Base-by-base conservation (phyloP, 1,140 invertebrate species). In the Eriocheir sinensis region DNA sequence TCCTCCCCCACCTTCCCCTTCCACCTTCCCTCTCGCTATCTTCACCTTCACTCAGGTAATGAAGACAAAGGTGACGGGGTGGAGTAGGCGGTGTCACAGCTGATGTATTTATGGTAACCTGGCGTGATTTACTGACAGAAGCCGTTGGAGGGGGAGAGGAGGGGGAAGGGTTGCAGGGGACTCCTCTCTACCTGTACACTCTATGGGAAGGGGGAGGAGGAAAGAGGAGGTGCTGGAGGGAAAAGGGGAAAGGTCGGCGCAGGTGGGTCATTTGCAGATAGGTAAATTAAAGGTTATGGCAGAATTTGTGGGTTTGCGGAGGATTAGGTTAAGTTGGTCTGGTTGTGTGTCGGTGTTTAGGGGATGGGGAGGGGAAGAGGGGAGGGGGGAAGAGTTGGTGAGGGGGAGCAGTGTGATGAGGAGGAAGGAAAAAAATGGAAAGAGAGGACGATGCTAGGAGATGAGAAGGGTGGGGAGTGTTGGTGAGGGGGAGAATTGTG, bases 51-150 rank as follows among this genome's bases (percentile, higher is more conserved):
- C 89, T 17, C 53, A 36, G 30, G 89, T 90, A 90, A 90, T 90
- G 89, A 72, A 90, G 89, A 90, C 89, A 34, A 38, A 90, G 48
- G 32, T 72, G 89, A 90, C 53, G 36, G 60, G 48, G 60, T 90
- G 48, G 30, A 90, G 32, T 72, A 36, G 48, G 48, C 44, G 53
- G 89, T 72, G 89, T 90, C 48, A 32, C 53, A 4, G 3, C 34
- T 27, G 53, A 36, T 36, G 60, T 90, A 72, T 90, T 90, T 90
- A 90, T 90, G 89, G 48, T 72, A 90, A 90, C 89, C 21, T 12
- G 12, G 12, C 21, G 60, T 72, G 60, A 72, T 72, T 72, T 72
- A 72, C 60, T 72, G 21, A n/a, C 21, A n/a, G 60, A 72, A n/a
- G 48, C 27, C 6, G 60, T n/a, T 1, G 60, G 60, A n/a, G 60